Percentiles rank a stretch among this genome's conserved stretches.
Conservation (phyloP, 2,888 invertebrate genomes). For the Liopterus haemorrhoidalis region DNA sequence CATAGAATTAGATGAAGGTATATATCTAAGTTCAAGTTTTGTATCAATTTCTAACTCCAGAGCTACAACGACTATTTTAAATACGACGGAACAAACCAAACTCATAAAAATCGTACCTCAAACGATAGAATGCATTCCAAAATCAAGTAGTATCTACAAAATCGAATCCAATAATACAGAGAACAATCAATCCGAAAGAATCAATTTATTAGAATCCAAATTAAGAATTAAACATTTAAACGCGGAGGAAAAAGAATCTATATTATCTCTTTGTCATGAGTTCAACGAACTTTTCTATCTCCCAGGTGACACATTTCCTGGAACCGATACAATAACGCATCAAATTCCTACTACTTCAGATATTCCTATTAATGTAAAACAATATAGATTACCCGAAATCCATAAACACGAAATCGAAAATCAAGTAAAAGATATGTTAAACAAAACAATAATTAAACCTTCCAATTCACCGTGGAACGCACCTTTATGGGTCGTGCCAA, state of each 20-base stretch:
- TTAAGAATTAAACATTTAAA: slow-evolving; percentile 21
- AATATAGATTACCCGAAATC: too few species aligned
- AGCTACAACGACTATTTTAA: slow-evolving; percentile 3
- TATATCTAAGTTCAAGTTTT: slow-evolving; percentile 17
- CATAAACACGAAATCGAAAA: too few species aligned
- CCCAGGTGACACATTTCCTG: slow-evolving; percentile 13
- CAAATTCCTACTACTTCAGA: too few species aligned
- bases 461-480: too few species aligned
- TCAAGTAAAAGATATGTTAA: too few species aligned
- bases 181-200: slow-evolving; percentile 8
- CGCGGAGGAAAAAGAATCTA: slow-evolving; percentile 18
- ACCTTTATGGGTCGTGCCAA: too few species aligned
- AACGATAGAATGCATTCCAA: background rate
- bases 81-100: slow-evolving; percentile 1
- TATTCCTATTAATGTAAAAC: too few species aligned
- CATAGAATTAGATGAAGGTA: slow-evolving; percentile 11
- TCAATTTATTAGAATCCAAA: slow-evolving; percentile 11
- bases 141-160: background rate
- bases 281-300: slow-evolving; percentile 19
- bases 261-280: slow-evolving; percentile 15
- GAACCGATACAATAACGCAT: slow-evolving; percentile 6
- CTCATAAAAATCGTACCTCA: background rate
- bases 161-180: slow-evolving; percentile 8
- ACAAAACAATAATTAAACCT: too few species aligned
- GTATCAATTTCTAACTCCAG: slow-evolving; percentile 7